Evolutionary conservation across 2,888 invertebrate genomes (phyloP).

Genomic region (Nemotelus nigrinus): DNA sequence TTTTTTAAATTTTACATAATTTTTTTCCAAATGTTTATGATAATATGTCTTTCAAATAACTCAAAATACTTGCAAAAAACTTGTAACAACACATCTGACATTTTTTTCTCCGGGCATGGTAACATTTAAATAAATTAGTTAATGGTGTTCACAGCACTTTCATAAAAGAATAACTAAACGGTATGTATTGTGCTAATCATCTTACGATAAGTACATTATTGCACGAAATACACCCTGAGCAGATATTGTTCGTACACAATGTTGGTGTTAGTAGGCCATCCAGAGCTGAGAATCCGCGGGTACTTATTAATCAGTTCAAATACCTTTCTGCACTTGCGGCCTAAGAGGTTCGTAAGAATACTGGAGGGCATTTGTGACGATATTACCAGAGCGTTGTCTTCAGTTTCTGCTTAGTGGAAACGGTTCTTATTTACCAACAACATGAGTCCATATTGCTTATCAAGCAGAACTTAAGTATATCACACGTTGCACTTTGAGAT

Average conservation of each 20-base stretch:
- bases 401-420: not conserved
- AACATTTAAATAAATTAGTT: no score
- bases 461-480: not conserved
- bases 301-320: conserved; percentile 51
- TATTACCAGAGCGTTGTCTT: not conserved
- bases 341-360: conserved; percentile 22
- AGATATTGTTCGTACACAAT: not conserved
- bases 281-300: conserved; percentile 49
- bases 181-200: conserved; percentile 15
- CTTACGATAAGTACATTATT: conserved; percentile 3
- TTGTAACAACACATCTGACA: no score
- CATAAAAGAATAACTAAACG: not conserved
- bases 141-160: no score
- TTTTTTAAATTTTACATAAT: no score
- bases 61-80: no score
- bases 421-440: not conserved
- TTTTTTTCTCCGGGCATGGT: no score
- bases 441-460: not conserved
- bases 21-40: no score
- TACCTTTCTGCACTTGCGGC: conserved; percentile 42
- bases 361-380: conserved; percentile 6
- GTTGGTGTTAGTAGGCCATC: conserved; percentile 45
- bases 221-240: conserved; percentile 8
- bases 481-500: not conserved
- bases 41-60: no score